Evolutionary conservation across 1,140 invertebrate genomes (phyloP).

Genomic region (Rhizoglyphus robini): DNA sequence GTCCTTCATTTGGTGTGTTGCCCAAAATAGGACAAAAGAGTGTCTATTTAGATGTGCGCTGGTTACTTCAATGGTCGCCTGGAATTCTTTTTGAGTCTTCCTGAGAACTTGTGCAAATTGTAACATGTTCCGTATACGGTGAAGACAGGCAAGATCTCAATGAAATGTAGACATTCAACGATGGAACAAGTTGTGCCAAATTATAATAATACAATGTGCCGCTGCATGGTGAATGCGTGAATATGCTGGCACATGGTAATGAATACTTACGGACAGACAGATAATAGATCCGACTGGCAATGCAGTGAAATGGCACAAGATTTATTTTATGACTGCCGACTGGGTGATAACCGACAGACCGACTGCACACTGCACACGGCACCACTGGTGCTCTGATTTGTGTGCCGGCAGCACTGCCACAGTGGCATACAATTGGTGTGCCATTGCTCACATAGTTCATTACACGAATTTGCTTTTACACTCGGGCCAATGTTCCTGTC

Average conservation of each 20-base stretch:
- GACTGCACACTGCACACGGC: not conserved
- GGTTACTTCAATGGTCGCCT: too few relatives aligned
- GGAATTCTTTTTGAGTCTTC: too few relatives aligned
- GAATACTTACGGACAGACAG: not conserved
- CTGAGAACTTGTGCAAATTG: too few relatives aligned
- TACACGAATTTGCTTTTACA: slow-evolving; percentile 7
- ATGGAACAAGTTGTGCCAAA: not conserved
- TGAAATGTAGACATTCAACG: too few relatives aligned
- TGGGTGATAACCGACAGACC: not conserved
- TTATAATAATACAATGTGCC: not conserved
- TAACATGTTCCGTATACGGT: too few relatives aligned
- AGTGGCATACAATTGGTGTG: not conserved
- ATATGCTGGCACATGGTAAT: not conserved
- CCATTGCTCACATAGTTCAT: not conserved
- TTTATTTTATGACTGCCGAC: slow-evolving; percentile 7
- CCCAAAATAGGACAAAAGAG: too few relatives aligned
- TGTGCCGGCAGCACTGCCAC: not conserved
- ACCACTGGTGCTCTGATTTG: not conserved
- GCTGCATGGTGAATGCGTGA: not conserved
- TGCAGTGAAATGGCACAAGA: not conserved
- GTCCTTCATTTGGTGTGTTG: too few relatives aligned
- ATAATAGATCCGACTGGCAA: not conserved
- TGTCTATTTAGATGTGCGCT: too few relatives aligned
- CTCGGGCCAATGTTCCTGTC: not conserved
- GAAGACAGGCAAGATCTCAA: too few relatives aligned